Percentiles rank a stretch among this genome's conserved stretches.
Conservation (phyloP, 92 coral and sea anemone genomes). For the Porites evermanni region DNA sequence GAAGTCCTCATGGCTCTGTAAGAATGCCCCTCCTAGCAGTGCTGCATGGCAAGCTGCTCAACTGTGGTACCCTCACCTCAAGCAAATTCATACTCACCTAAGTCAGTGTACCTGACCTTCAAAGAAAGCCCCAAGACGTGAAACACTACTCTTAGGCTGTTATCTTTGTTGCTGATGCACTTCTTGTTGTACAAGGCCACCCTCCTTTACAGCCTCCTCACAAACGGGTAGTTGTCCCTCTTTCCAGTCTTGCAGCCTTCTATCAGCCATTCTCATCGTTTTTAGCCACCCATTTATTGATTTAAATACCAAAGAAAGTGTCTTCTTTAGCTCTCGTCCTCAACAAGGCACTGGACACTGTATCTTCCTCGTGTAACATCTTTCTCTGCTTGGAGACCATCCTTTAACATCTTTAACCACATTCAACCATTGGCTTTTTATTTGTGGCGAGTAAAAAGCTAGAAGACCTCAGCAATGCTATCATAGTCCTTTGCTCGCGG, state of each 20-base stretch:
- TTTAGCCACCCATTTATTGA: constrained; percentile 30
- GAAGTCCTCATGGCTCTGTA: background rate
- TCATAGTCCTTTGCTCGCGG: constrained; percentile 38
- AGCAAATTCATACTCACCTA: background rate
- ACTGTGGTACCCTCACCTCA: background rate
- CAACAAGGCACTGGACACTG: constrained; percentile 39
- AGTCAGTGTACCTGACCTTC: background rate
- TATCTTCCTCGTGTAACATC: constrained; percentile 44
- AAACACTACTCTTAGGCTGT: background rate
- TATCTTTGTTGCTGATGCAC: constrained; percentile 3
- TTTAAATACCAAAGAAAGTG: constrained; percentile 44
- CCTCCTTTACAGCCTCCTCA: constrained; percentile 15
- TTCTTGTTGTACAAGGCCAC: constrained; percentile 39
- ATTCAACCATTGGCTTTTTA: constrained; percentile 38
- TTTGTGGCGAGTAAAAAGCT: constrained; percentile 35
- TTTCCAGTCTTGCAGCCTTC: constrained; percentile 24
- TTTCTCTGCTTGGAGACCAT: constrained; percentile 36
- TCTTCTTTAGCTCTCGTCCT: constrained; percentile 40
- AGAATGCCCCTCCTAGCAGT: too few relatives aligned
- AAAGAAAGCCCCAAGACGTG: too few relatives aligned
- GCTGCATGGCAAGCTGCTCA: too few relatives aligned
- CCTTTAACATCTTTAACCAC: constrained; percentile 46
- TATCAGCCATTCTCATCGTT: constrained; percentile 35
- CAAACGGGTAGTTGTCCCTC: constrained; percentile 23
- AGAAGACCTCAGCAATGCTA: constrained; percentile 20